Base-by-base conservation (phyloP, 2,888 invertebrate species). In the Andrena bicolor region DNA sequence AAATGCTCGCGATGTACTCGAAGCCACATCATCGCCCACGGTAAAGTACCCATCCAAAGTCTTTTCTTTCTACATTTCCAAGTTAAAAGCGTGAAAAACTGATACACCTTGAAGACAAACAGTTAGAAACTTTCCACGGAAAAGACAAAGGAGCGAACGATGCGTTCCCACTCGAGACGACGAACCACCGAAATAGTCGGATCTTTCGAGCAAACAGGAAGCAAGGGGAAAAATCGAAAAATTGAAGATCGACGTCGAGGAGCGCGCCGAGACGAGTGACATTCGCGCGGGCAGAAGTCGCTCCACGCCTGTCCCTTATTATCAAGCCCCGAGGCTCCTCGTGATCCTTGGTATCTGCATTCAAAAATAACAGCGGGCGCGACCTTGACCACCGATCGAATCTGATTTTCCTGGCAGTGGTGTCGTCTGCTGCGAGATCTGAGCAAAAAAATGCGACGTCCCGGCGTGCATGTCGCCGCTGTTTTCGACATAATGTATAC, bases 371-470 rank as follows among this genome's bases (percentile, higher is more conserved):
- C 69, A 61, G 41, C 7, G 49, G 35, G 3, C 58, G 60, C 73
- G 76, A 79, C 84, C 84, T 83, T 84, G 83, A 83, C 79, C 75
- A 70, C 48, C 82, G 82, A 82, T 83, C 75, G 75, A 82, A 83
- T 61, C 69, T 41, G 72, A 76, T 75, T 32, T 58, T 35, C 56
- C 58, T 6, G 53, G 48, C 58, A 7, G 35, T 53, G 79, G 53
- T 71, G 68, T 71, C 71, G 63, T 10, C 26, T 56, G 56, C 20
- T 20, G 53, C 10, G 64, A 48, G 56, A 79, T 79, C 69, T 66
- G 48, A 68, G 79, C 58, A 68, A 71, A 76, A 70, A 72, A 56
- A 56, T 32, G 35, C 35, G 51, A 30, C 74, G 74, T 63, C 82
- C 35, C 69, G 61, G 64, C 69, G 32, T 58, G 35, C 49, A 41